Evolutionary conservation across 2,888 invertebrate species (phyloP).

Genomic region (Pedicia rivosa): DNA sequence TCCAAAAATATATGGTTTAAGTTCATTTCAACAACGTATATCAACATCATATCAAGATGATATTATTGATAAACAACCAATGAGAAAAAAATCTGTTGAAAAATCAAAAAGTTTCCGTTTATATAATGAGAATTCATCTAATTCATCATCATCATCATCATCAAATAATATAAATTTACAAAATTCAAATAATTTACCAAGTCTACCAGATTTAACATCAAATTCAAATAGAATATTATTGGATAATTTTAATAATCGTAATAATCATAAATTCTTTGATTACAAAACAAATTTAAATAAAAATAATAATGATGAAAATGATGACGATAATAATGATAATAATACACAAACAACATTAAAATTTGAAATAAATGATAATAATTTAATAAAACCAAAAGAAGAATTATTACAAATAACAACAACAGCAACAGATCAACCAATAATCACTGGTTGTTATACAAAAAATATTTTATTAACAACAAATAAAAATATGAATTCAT

Average conservation of each 20-base stretch:
- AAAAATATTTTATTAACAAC: constrained; percentile 18
- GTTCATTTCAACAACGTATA: constrained; percentile 34
- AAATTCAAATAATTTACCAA: constrained; percentile 21
- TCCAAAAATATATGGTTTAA: constrained; percentile 35
- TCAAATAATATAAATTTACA: constrained; percentile 3
- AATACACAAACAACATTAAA: constrained; percentile 1
- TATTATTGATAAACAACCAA: constrained; percentile 28
- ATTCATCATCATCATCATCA: not conserved
- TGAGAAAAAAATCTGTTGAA: constrained; percentile 40
- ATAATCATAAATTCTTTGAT: not conserved
- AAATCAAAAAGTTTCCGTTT: constrained; percentile 59
- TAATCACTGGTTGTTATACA: constrained; percentile 13
- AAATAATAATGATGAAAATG: constrained; percentile 4
- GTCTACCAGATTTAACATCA: constrained; percentile 24
- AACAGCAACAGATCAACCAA: too few species aligned
- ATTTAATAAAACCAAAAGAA: constrained; percentile 22
- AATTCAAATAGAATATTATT: too few species aligned
- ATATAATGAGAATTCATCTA: constrained; percentile 31
- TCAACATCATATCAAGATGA: constrained; percentile 26
- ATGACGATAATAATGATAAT: constrained; percentile 3
- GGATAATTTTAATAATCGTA: constrained; percentile 10
- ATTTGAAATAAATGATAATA: constrained; percentile 28
- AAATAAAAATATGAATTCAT: constrained; percentile 8
- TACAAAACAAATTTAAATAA: not conserved
- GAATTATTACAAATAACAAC: constrained; percentile 3